Evolutionary conservation across 2,797 vertebrate species (phyloP), one percentile per base, ranked within the genome.

Genomic region (Taenioides sp.): DNA sequence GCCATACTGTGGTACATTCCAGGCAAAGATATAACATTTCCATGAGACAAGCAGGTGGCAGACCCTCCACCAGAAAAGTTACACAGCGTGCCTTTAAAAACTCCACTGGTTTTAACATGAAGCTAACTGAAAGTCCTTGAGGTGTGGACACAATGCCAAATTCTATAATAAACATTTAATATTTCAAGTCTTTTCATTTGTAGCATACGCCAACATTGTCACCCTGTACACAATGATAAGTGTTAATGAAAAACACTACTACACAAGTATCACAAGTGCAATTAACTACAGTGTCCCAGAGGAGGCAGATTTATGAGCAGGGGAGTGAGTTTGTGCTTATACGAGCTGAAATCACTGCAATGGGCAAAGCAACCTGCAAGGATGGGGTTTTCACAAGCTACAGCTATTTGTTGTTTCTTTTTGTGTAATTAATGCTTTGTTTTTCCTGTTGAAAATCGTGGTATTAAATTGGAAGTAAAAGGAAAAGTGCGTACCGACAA

Each of bases 301-400:
- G 82, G 86, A 40, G 9, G 68, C 72, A 85, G 88, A 90, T 88
- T 90, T 88, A 87, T 87, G 86, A 86, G 86, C 83, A 85, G 78
- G 80, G 79, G 65, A 37, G 28, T 55, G 60, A 40, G 55, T 83
- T 17, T 70, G 50, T 80, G 72, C 20, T 73, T 11, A 49, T 47
- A 47, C 12, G 69, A 71, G 77, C 43, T 71, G 22, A 75, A 80
- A 67, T 61, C 70, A 67, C 71, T 69, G 74, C 69, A 69, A 67
- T 59, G 57, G 69, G 71, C 75, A 70, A 78, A 66, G 67, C 17
- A 62, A 58, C 55, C 64, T 66, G 47, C n/a, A 18, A 76, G 69
- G 82, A 54, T 71, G 73, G 82, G 87, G 70, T 81, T 87, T 83
- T 77, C 65, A 74, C 72, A 72, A 63, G 78, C 71, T 67, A 77